These are phyloP conservation scores for Alethe castanea DNA, from an alignment of 2,113 vertebrate species.

Conservation along the genomic window DNA sequence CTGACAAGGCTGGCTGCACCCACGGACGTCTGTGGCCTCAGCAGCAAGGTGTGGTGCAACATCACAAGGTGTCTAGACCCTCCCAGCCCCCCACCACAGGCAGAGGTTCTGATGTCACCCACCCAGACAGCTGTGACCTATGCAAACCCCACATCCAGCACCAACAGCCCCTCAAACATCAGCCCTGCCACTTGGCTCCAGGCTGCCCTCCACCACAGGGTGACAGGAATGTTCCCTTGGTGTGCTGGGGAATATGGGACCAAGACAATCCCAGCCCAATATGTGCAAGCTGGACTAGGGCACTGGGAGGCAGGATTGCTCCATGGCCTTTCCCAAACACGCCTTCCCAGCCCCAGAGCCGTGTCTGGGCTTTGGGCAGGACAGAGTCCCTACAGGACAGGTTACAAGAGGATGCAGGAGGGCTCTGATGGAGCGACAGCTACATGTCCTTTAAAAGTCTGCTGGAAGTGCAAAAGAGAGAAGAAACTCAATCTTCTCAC, in stretches of 20 bases:
- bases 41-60: neutral
- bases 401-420: neutral
- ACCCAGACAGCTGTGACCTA: neutral
- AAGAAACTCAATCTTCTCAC: neutral
- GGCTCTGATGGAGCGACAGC: fast-evolving
- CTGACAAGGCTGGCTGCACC: neutral
- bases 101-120: neutral
- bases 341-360: neutral
- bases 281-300: neutral
- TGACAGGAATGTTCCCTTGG: neutral
- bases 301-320: constrained; percentile 29
- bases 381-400: neutral
- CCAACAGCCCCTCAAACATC: neutral
- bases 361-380: neutral
- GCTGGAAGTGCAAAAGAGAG: neutral
- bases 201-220: neutral
- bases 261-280: neutral
- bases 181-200: neutral
- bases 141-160: fast-evolving
- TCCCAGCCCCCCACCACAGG: neutral
- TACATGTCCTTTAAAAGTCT: neutral
- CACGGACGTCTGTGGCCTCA: neutral
- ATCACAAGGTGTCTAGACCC: fast-evolving
- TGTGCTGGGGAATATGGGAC: neutral
- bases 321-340: neutral